Conservation (phyloP, 2,113 vertebrate genomes). For the Phaethornis superciliosus region DNA sequence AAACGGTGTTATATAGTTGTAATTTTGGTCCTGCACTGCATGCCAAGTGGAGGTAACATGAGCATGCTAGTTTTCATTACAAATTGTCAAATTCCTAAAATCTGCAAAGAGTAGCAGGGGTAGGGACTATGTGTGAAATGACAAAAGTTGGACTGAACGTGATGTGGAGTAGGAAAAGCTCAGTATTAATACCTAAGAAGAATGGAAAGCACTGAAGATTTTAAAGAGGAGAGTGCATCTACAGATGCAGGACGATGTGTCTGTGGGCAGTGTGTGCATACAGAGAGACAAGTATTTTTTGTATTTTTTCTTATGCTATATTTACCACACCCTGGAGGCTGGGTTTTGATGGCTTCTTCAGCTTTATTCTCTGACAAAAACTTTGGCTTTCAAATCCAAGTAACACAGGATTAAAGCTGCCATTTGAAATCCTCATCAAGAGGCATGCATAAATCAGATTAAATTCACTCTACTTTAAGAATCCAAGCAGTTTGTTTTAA, state of each 20-base stretch:
- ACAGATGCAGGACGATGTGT: background rate
- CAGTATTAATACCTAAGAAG: background rate
- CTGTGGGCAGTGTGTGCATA: background rate
- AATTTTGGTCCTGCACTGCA: background rate
- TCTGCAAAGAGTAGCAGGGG: background rate
- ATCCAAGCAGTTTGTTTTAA: background rate
- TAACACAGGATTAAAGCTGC: background rate
- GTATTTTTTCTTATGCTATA: background rate
- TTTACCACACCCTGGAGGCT: background rate
- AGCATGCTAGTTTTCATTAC: background rate
- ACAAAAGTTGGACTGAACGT: background rate
- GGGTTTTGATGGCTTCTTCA: background rate
- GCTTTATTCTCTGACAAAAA: background rate
- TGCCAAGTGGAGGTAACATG: background rate
- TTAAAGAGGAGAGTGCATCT: background rate
- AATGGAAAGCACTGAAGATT: background rate
- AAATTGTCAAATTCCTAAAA: background rate
- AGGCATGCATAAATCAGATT: background rate
- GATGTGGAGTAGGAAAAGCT: background rate
- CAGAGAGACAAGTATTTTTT: background rate
- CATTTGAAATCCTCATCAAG: background rate
- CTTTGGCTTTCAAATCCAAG: background rate
- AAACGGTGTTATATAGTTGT: background rate
- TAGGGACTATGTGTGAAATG: background rate
- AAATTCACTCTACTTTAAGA: background rate